phyloP scores from a whole-genome alignment of 2,113 vertebrate genomes.

The Spea multiplicata region DNA sequence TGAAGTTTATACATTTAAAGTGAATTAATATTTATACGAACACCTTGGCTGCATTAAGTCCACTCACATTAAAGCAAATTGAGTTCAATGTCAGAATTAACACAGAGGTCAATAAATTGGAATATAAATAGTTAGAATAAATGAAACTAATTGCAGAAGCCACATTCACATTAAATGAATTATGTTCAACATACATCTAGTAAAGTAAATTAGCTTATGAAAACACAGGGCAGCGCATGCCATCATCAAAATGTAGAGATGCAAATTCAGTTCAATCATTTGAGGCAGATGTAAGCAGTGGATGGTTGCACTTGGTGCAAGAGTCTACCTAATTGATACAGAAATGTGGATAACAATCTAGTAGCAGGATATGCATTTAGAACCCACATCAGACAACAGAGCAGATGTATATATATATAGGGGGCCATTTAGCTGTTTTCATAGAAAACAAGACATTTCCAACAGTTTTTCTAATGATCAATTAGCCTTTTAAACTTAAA shows the following conservation, averaged over 20 bases:
- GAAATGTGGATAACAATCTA: too few species aligned
- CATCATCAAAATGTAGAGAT: background rate
- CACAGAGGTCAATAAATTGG: slow-evolving; percentile 23
- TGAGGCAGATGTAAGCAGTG: background rate
- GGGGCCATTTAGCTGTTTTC: too few species aligned
- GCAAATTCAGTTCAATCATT: slow-evolving; percentile 11
- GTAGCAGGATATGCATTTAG: too few species aligned
- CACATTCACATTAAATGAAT: slow-evolving; percentile 15
- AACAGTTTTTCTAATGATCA: too few species aligned
- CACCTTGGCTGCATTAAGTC: slow-evolving; percentile 4
- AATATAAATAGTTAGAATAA: slow-evolving; percentile 13
- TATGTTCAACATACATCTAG: slow-evolving; percentile 22
- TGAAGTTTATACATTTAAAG: background rate
- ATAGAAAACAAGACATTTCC: too few species aligned
- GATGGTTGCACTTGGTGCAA: background rate
- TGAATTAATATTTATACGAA: slow-evolving; percentile 2
- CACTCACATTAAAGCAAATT: slow-evolving; percentile 18
- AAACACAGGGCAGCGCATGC: background rate
- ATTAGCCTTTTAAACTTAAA: too few species aligned
- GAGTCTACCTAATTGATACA: too few species aligned
- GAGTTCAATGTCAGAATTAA: slow-evolving; percentile 20
- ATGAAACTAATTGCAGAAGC: slow-evolving; percentile 29
- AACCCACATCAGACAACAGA: too few species aligned
- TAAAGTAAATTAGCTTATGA: slow-evolving; percentile 32
- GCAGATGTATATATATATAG: too few species aligned